Evolutionary conservation across 2,113 vertebrate species (phyloP), one percentile per base, ranked within the genome.

Genomic region (Oxyura jamaicensis): DNA sequence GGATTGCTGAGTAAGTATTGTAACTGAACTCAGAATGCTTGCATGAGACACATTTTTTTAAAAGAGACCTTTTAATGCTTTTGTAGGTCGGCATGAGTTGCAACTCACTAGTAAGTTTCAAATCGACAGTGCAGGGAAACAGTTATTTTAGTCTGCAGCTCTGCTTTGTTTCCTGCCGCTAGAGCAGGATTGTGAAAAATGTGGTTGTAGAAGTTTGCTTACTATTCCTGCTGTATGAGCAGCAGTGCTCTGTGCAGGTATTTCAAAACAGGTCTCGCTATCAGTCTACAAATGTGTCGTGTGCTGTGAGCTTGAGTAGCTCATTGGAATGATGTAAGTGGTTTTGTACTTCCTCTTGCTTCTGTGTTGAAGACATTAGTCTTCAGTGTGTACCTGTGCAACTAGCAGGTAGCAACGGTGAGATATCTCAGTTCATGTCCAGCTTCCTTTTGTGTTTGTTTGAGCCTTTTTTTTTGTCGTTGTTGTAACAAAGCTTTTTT

Each of bases 311-410:
- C 46, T 78, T n/a, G 28, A 81, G 4, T 60, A 63, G 7, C 29
- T 83, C 8, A 20, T 95, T 13, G 42, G 52, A 19, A 36, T 41
- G n/a, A 31, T 59, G 7, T 58, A n/a, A 69, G n/a, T 8, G 22
- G 60, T 48, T 87, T 46, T 76, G 8, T 67, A 2, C 12, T 90
- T 82, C 62, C 3, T n/a, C 18, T 65, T 91, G 65, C 29, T 77
- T 50, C 28, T 74, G 1, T 21, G 10, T 23, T 50, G 50, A 69
- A 74, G 39, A 31, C 0, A 1, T 46, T 89, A 20, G 39, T 33
- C 22, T 55, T 67, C 0, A 0, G 2, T 50, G 8, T 33, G 5
- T 79, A 7, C 5, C 5, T 3, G 13, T 86, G 88, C 69, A 68
- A 67, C 50, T 50, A 66, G 72, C 8, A 35, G n/a, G 26, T 44